phyloP scores from a whole-genome alignment of 1,140 invertebrate species.

The Gryon sp. region DNA sequence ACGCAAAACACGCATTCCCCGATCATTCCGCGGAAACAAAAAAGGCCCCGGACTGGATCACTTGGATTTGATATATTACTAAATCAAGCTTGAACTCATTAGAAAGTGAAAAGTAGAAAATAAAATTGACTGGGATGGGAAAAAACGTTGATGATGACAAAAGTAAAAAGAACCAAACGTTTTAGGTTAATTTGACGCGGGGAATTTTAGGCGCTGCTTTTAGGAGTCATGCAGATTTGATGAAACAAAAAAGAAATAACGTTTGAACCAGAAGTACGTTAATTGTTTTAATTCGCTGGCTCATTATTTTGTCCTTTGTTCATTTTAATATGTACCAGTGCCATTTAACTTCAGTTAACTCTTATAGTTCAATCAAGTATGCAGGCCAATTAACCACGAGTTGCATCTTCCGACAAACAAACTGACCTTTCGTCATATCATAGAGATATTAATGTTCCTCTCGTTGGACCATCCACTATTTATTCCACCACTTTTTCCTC shows the following conservation, averaged over 20 bases:
- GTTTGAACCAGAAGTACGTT: conserved; percentile 38
- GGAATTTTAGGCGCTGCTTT: too few species aligned
- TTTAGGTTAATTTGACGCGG: too few species aligned
- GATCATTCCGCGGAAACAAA: conserved; percentile 40
- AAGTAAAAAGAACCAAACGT: too few species aligned
- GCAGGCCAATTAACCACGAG: conserved; percentile 59
- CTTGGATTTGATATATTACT: conserved; percentile 55
- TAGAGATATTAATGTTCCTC: conserved; percentile 54
- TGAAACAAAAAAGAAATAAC: conserved; percentile 21
- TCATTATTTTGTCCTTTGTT: conserved; percentile 63
- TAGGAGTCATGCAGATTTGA: conserved; percentile 2
- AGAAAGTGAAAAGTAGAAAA: conserved; percentile 58
- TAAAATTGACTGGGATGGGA: conserved; percentile 24
- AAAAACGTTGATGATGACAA: conserved; percentile 46
- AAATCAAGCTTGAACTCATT: conserved; percentile 52
- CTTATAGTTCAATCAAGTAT: conserved; percentile 63
- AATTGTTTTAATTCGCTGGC: conserved; percentile 53
- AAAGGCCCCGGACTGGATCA: conserved; percentile 26
- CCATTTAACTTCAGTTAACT: conserved; percentile 65
- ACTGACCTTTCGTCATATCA: conserved; percentile 58
- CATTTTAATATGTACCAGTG: conserved; percentile 56
- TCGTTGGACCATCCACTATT: conserved; percentile 26
- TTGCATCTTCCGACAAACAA: conserved; percentile 62
- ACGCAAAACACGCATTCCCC: conserved; percentile 55
- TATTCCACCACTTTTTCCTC: conserved; percentile 13